Evolutionary conservation across 35 echinoderm and acorn worm species (phyloP).

Genomic region (Lytechinus pictus): DNA sequence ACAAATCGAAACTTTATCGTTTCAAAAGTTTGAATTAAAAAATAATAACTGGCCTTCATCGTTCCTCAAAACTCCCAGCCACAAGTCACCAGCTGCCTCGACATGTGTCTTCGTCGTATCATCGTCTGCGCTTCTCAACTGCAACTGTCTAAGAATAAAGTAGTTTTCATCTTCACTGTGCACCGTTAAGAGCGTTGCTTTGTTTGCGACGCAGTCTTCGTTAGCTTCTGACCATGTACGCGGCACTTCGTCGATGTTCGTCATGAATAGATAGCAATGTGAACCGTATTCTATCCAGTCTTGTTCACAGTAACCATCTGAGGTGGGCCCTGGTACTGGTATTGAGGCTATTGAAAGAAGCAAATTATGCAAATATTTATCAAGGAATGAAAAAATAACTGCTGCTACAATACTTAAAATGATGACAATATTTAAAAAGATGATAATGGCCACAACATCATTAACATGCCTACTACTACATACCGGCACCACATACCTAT

Average conservation of each 20-base stretch:
- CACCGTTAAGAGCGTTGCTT: background rate
- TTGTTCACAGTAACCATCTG: background rate
- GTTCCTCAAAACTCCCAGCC: background rate
- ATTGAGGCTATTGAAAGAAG: background rate
- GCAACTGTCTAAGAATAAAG: background rate
- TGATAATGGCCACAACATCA: no score
- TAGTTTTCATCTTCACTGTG: background rate
- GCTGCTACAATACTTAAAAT: background rate
- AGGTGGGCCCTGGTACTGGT: background rate
- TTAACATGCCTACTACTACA: no score
- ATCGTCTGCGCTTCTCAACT: background rate
- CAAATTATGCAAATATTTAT: no score
- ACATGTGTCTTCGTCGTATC: background rate
- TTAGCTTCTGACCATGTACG: background rate
- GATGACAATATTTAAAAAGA: background rate
- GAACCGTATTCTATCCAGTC: constrained; percentile 19
- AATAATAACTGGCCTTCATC: background rate
- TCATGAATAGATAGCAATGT: background rate
- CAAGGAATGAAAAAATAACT: background rate
- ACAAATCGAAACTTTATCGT: no score
- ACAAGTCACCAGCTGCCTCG: background rate
- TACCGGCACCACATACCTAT: no score
- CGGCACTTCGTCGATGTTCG: background rate
- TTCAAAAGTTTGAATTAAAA: no score
- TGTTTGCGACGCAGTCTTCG: background rate